Evolutionary conservation across 1,140 invertebrate species (phyloP).

Genomic region (Drosophila sechellia): DNA sequence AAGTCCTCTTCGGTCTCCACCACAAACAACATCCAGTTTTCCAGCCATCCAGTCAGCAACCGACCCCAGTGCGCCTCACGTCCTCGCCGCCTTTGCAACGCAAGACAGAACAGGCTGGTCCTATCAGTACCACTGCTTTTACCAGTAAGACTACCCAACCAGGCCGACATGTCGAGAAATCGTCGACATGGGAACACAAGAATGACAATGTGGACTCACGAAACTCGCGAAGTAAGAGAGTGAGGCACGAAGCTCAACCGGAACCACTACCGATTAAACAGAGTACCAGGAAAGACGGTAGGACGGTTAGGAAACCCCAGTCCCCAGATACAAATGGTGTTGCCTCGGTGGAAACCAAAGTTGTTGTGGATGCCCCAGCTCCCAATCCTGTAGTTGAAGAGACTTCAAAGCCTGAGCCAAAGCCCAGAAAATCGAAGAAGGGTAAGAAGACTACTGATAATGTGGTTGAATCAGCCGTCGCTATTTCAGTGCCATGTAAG

Average conservation of each 20-base stretch:
- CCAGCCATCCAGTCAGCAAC: conserved; percentile 87
- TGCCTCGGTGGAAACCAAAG: conserved; percentile 7
- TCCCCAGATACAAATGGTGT: conserved; percentile 57
- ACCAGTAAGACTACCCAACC: conserved; percentile 48
- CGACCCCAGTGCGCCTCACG: conserved; percentile 79
- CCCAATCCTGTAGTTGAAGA: conserved; percentile 26
- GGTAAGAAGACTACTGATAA: conserved; percentile 18
- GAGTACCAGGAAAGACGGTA: conserved; percentile 57
- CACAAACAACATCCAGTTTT: conserved; percentile 70
- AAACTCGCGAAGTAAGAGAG: conserved; percentile 47
- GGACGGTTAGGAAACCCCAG: conserved; percentile 46
- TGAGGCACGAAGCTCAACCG: conserved; percentile 57
- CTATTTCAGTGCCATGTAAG: conserved; percentile 17
- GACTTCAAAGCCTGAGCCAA: conserved; percentile 51
- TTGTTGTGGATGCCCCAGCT: conserved; percentile 4
- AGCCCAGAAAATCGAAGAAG: conserved; percentile 54
- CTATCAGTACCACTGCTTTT: conserved; percentile 35
- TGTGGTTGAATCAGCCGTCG: conserved; percentile 9
- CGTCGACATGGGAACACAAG: conserved; percentile 74
- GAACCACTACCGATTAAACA: conserved; percentile 68
- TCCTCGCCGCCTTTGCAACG: conserved; percentile 50
- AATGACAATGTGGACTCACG: conserved; percentile 62
- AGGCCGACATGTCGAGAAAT: conserved; percentile 53
- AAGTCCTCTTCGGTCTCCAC: conserved; percentile 79
- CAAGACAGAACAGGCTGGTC: conserved; percentile 40